Base-by-base conservation (phyloP, 2,888 invertebrate species). In the Emmelina monodactyla region DNA sequence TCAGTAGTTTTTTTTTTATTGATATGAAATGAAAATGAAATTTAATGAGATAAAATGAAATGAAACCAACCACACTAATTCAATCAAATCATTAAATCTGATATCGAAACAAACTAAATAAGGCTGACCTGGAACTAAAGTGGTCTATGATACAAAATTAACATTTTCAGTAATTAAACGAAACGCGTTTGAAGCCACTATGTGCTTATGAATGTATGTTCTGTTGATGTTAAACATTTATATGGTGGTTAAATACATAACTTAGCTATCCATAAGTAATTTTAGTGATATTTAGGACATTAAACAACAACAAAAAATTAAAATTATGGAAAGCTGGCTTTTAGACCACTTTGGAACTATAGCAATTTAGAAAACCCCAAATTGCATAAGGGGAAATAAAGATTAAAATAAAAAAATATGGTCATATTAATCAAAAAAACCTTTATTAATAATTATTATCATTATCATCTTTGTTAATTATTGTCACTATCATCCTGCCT, bases 151-250 rank as follows among this genome's bases (percentile, higher is more conserved):
- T 22, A n/a, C n/a, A n/a, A n/a, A n/a, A n/a, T n/a, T 25, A 10
- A 28, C n/a, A 12, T 37, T 32, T 34, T 15, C 45, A 53, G 55
- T 19, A 19, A 19, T 19, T 19, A 19, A 19, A 19, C 19, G 19
- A 19, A 19, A 19, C 19, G 19, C 19, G 19, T 19, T 19, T 9
- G 19, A 19, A 19, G 19, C 9, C 19, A 28, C 14, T 12, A 12
- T 28, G 29, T 28, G 14, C 11, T 12, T 28, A 28, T 11, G 14
- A 28, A n/a, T 28, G 29, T 28, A 28, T 28, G 5, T 28, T 28
- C 11, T 12, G 29, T 28, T 13, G 29, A 28, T 28, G 11, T n/a
- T 28, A 5, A 13, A 19, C 19, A 19, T 19, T 19, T 19, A 19
- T 19, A 19, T 9, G 19, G 19, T 19, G 9, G 19, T 19, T 16